A percentile compares a stretch with the other conserved stretches of the same genome.
Evolutionary conservation across 2,797 vertebrate species (phyloP).

Genomic region (Discoglossus pictus): DNA sequence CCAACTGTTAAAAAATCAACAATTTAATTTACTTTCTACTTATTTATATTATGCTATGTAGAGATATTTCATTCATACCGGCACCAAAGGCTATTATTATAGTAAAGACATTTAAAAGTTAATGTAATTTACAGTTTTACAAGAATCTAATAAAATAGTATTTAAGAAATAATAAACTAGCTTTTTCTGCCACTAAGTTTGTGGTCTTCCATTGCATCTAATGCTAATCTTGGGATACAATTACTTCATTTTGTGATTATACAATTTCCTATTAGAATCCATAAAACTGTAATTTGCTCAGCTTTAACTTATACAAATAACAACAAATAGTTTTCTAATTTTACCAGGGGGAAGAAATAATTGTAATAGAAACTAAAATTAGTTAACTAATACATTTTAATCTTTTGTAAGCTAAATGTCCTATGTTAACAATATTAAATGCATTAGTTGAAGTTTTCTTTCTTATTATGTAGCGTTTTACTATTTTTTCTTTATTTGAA

Average conservation of each 20-base stretch:
- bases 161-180: conserved; percentile 40
- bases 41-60: not conserved
- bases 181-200: conserved; percentile 19
- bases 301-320: conserved; percentile 30
- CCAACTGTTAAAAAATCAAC: too few species aligned
- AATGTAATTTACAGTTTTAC: conserved; percentile 21
- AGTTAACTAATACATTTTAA: conserved; percentile 17
- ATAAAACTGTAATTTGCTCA: conserved; percentile 29
- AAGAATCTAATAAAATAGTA: conserved; percentile 25
- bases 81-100: conserved; percentile 6
- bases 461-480: too few species aligned
- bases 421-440: conserved; percentile 7
- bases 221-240: conserved; percentile 26
- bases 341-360: conserved; percentile 32
- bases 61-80: conserved; percentile 2
- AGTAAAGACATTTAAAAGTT: conserved; percentile 9
- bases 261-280: conserved; percentile 35
- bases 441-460: not conserved
- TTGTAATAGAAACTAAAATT: conserved; percentile 27
- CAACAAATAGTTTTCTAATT: conserved; percentile 33
- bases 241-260: conserved; percentile 32
- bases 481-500: too few species aligned
- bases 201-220: conserved; percentile 10
- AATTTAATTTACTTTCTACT: not conserved
- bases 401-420: not conserved